A percentile compares a stretch with the other conserved stretches of the same genome.
Evolutionary conservation across 1,140 invertebrate species (phyloP).

Genomic region (Scaptomyza montana): DNA sequence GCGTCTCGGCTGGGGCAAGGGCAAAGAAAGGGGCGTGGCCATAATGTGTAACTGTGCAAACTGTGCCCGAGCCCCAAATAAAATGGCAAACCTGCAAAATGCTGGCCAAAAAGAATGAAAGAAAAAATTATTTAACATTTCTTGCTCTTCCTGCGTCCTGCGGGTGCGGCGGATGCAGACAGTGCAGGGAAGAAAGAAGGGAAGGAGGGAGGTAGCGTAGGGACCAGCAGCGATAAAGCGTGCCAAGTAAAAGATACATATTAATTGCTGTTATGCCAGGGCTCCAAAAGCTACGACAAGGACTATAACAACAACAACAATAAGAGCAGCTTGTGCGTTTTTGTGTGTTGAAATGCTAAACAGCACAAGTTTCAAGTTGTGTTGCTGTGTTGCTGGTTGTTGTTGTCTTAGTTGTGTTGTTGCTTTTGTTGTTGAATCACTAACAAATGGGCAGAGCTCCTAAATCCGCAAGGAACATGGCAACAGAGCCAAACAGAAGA

Average conservation of each 20-base stretch:
- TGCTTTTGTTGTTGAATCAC: slow-evolving; percentile 24
- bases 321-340: slow-evolving; percentile 27
- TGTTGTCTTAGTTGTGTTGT: not conserved
- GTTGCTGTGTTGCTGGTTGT: not conserved
- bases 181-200: not conserved
- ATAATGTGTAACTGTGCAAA: slow-evolving; percentile 74
- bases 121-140: slow-evolving; percentile 20
- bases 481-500: slow-evolving; percentile 7
- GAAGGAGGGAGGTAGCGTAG: not conserved
- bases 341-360: slow-evolving; percentile 75
- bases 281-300: slow-evolving; percentile 1
- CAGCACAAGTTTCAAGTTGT: slow-evolving; percentile 55
- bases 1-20: slow-evolving; percentile 23
- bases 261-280: slow-evolving; percentile 67
- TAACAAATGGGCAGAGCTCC: slow-evolving; percentile 43
- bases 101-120: slow-evolving; percentile 29
- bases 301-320: slow-evolving; percentile 5
- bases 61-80: slow-evolving; percentile 60
- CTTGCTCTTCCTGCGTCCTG: slow-evolving; percentile 10
- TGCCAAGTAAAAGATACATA: slow-evolving; percentile 79
- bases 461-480: slow-evolving; percentile 32
- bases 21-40: slow-evolving; percentile 36
- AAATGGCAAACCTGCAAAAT: slow-evolving; percentile 74
- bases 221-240: slow-evolving; percentile 58
- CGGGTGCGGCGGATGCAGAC: not conserved